phyloP scores from a whole-genome alignment of 2,113 vertebrate genomes.

The Myiozetetes cayanensis region DNA sequence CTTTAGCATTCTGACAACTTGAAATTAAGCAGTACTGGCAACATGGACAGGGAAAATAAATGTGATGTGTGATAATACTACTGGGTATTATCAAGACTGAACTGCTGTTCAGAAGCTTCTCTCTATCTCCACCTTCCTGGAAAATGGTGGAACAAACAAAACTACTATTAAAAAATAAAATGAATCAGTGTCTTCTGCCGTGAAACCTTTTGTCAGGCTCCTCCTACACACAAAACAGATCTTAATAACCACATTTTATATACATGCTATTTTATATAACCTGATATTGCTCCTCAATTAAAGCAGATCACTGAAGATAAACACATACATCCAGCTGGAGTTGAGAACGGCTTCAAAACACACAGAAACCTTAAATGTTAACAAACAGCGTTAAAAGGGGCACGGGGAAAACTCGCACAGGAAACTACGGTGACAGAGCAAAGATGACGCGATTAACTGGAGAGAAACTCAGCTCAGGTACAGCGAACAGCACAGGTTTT shows the following conservation, averaged over 20 bases:
- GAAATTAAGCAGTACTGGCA: conserved; percentile 49
- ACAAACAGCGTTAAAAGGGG: neutral
- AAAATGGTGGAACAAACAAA: neutral
- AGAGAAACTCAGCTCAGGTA: neutral
- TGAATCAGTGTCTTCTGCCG: neutral
- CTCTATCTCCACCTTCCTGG: neutral
- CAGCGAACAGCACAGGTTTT: neutral
- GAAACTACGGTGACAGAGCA: neutral
- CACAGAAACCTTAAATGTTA: neutral
- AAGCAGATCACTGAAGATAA: neutral
- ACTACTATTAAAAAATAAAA: neutral
- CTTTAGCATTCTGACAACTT: neutral
- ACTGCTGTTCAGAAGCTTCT: neutral
- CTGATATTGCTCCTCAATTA: neutral
- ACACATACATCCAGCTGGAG: neutral
- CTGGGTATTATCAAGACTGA: accelerated
- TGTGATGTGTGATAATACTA: neutral
- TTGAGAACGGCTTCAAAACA: neutral
- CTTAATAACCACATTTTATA: neutral
- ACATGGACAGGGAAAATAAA: neutral
- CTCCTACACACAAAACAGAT: neutral
- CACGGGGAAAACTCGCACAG: neutral
- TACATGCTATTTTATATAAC: accelerated
- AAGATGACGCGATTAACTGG: neutral
- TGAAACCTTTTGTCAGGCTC: neutral